Evolutionary conservation across 2,888 invertebrate genomes (phyloP).

Genomic region (Euzetes globulus): DNA sequence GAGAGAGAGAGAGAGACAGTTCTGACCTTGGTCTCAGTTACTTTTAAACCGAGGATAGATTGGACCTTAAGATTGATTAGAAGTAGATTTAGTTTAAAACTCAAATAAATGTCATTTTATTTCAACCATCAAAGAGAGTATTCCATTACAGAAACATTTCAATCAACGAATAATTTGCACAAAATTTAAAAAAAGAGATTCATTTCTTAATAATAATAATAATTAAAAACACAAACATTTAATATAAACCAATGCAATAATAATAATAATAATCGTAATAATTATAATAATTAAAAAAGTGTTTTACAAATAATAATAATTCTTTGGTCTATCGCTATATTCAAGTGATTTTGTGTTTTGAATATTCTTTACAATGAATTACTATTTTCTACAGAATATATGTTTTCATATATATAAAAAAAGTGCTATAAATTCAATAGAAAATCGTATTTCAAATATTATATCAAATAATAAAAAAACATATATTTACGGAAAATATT

Average conservation of each 20-base stretch:
- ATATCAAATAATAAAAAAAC: neutral
- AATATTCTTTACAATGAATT: neutral
- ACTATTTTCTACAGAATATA: neutral
- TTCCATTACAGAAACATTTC: too few species aligned
- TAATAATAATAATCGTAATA: slow-evolving; percentile 1
- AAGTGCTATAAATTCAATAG: neutral
- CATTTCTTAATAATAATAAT: neutral
- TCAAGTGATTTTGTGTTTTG: neutral
- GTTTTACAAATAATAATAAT: neutral
- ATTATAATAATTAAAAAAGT: neutral
- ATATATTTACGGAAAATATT: neutral
- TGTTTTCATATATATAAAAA: neutral
- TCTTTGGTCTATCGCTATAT: slow-evolving; percentile 15
- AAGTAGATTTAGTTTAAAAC: too few species aligned
- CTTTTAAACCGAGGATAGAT: too few species aligned
- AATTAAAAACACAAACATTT: neutral
- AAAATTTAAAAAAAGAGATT: neutral
- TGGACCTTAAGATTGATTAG: too few species aligned
- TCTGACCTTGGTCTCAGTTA: too few species aligned
- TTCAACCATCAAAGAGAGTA: too few species aligned
- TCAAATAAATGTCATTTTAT: too few species aligned
- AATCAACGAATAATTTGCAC: too few species aligned
- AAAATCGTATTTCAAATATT: neutral
- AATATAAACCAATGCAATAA: neutral
- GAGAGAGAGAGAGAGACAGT: too few species aligned